A percentile compares a stretch with the other conserved stretches of the same genome.
Evolutionary conservation across 2,888 invertebrate species (phyloP).

Genomic region (Watsonalla cultraria): DNA sequence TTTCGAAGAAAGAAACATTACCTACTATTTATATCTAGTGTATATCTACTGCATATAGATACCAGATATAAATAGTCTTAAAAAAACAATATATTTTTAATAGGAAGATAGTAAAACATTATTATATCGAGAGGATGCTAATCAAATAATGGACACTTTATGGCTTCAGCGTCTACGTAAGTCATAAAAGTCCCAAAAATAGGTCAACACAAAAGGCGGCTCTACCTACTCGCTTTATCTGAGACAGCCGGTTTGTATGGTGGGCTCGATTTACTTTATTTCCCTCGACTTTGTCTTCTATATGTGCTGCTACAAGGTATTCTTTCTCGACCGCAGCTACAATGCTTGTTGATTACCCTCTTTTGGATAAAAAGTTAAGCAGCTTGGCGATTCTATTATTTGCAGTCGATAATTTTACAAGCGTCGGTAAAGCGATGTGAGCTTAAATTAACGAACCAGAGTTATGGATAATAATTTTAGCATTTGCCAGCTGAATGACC

Average conservation of each 20-base stretch:
- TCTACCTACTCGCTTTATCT: slow-evolving; percentile 38
- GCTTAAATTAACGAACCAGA: too few relatives aligned
- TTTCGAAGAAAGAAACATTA: too few relatives aligned
- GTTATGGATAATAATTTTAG: too few relatives aligned
- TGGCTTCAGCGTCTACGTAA: slow-evolving; percentile 25
- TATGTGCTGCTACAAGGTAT: slow-evolving; percentile 12
- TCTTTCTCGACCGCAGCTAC: not conserved
- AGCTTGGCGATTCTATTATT: too few relatives aligned
- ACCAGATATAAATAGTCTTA: too few relatives aligned
- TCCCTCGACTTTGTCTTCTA: slow-evolving; percentile 38
- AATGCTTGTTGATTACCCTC: not conserved
- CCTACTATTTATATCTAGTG: too few relatives aligned
- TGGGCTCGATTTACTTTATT: slow-evolving; percentile 52
- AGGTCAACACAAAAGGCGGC: slow-evolving; percentile 36
- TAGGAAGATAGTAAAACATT: slow-evolving; percentile 1
- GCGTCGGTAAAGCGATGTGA: too few relatives aligned
- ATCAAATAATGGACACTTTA: slow-evolving; percentile 40
- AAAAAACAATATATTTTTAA: not conserved
- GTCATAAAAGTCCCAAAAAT: slow-evolving; percentile 37
- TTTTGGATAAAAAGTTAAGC: too few relatives aligned
- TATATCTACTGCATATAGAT: too few relatives aligned
- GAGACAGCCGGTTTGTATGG: slow-evolving; percentile 43
- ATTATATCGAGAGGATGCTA: slow-evolving; percentile 22
- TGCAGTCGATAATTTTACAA: too few relatives aligned
- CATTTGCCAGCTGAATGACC: too few relatives aligned